Evolutionary conservation across 1,140 invertebrate genomes (phyloP), one percentile per base, ranked within the genome.

Genomic region (Andrena cerasifolii): DNA sequence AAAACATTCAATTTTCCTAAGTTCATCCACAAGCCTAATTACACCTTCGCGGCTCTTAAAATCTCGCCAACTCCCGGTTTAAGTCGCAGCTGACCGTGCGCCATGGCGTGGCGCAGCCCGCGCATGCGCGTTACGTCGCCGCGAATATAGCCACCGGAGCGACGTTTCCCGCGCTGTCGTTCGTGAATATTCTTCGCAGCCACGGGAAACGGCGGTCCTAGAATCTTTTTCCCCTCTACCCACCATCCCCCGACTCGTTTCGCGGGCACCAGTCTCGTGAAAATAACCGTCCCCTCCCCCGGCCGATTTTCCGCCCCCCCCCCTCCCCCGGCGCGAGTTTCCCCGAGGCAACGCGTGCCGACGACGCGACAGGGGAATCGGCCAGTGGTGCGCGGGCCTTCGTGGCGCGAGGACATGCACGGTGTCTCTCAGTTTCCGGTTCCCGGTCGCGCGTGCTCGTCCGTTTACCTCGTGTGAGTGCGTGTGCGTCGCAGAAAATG

Each of bases 381-480:
- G 87, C 88, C 90, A 91, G 91, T 92, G 84, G 83, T 90, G 90
- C 90, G 90, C 90, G 89, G 82, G 85, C 88, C 86, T 86, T 78
- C 84, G 88, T 85, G 84, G 87, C 87, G 90, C 83, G 89, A 87
- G 86, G 88, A 88, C 82, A 86, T 86, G 56, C 18, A 47, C 47
- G 53, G 56, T 76, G 66, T n/a, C 68, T 47, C 24, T 36, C 7
- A 61, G 36, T 66, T 49, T 6, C 36, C 36, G 40, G 0, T 36
- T 1, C 8, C 6, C 58, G 10, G n/a, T 28, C 54, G 43, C 31
- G 59, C 33, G 33, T 74, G 49, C 1, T 16, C 36, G 28, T 49
- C 24, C 65, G 21, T 40, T 36, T 24, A 28, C 68, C 66, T 33
- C 73, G 62, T 58, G 75, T 61, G 21, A 67, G 72, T 76, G 72